phyloP scores from a whole-genome alignment of 2,797 vertebrate species.

The Falco naumanni region DNA sequence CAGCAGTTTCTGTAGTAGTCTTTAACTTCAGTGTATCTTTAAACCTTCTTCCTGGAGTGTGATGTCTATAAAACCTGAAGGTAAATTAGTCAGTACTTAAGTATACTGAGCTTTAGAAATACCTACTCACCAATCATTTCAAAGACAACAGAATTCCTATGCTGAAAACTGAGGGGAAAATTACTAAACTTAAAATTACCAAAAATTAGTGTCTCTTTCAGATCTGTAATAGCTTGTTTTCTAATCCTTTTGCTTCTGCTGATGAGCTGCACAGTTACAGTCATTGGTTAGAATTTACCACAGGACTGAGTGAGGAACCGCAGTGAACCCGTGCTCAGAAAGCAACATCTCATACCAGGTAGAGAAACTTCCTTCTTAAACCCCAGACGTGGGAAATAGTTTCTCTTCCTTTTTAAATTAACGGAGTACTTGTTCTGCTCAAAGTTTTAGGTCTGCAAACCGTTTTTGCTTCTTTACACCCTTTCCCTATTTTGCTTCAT shows the following conservation, averaged over 20 bases:
- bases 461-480: background rate
- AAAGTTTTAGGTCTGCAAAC: background rate
- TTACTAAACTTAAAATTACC: background rate
- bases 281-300: background rate
- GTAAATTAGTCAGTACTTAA: background rate
- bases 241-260: background rate
- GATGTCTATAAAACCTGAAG: background rate
- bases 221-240: background rate
- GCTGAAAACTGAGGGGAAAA: background rate
- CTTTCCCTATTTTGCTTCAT: background rate
- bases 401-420: slow-evolving; percentile 1
- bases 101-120: background rate
- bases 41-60: background rate
- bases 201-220: background rate
- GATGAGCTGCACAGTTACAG: background rate
- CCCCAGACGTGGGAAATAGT: background rate
- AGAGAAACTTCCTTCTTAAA: slow-evolving; percentile 16
- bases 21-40: background rate
- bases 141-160: background rate
- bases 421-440: background rate
- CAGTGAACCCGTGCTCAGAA: background rate
- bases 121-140: background rate
- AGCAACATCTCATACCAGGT: background rate
- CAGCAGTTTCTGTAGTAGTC: background rate
- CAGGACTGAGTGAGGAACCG: background rate